phyloP scores from a whole-genome alignment of 2,797 vertebrate species.

The Hybognathus amarus region DNA sequence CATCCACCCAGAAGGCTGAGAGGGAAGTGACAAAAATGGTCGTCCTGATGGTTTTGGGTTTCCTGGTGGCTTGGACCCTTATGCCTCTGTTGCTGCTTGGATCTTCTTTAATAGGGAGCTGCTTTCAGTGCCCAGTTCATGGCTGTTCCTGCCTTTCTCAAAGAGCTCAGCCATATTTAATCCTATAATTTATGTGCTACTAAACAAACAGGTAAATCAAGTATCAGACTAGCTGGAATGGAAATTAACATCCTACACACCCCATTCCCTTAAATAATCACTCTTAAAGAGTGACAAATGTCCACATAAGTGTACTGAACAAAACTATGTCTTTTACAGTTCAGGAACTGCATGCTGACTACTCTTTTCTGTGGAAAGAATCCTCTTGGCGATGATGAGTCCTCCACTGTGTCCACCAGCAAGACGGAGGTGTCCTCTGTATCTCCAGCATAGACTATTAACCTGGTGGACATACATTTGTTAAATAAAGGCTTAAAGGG shows the following conservation, averaged over 20 bases:
- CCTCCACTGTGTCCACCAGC: constrained; percentile 68
- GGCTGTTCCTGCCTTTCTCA: constrained; percentile 85
- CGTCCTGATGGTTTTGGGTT: constrained; percentile 84
- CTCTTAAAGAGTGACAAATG: background rate
- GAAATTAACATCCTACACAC: background rate
- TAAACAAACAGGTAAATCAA: constrained; percentile 71
- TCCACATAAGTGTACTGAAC: background rate
- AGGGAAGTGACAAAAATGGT: constrained; percentile 87
- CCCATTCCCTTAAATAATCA: too few species aligned
- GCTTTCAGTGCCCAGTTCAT: constrained; percentile 79
- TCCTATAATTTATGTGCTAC: constrained; percentile 67
- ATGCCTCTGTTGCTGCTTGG: constrained; percentile 81
- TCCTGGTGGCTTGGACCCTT: constrained; percentile 83
- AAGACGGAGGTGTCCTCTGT: constrained; percentile 78
- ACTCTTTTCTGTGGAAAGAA: constrained; percentile 76
- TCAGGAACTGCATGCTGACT: constrained; percentile 77
- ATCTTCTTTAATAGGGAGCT: constrained; percentile 84
- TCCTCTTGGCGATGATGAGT: constrained; percentile 74
- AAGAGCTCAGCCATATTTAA: constrained; percentile 86
- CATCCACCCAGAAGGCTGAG: constrained; percentile 85
- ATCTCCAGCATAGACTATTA: constrained; percentile 70
- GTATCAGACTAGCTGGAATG: background rate
- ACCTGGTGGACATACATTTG: background rate
- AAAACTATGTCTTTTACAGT: constrained; percentile 60
- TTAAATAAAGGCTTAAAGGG: background rate